Evolutionary conservation across 2,113 vertebrate species (phyloP).

Genomic region (Syngnathoides biaculeatus): DNA sequence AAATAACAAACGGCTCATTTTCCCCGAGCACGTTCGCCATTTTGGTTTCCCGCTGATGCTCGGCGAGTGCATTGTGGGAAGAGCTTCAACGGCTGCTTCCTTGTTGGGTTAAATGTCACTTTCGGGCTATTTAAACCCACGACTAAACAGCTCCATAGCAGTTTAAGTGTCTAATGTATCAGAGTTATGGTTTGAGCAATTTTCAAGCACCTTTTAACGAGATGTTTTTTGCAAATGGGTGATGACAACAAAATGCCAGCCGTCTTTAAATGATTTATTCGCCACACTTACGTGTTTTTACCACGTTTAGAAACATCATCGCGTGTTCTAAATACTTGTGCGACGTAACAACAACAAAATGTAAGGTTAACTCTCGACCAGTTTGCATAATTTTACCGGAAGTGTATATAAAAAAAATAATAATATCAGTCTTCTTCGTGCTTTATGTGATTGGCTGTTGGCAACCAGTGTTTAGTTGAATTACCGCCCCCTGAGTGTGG

Average conservation of each 20-base stretch:
- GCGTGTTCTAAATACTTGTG: background rate
- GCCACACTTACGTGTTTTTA: background rate
- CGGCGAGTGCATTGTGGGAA: conserved; percentile 85
- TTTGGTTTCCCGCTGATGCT: conserved; percentile 89
- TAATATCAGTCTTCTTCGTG: background rate
- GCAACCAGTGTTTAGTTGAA: background rate
- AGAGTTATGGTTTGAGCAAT: no score
- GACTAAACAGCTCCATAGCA: no score
- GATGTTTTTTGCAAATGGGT: background rate
- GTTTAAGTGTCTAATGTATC: no score
- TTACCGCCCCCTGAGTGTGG: background rate
- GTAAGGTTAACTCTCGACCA: background rate
- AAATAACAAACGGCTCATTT: conserved; percentile 73
- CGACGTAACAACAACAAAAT: background rate
- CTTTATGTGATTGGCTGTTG: background rate
- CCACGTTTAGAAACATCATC: background rate
- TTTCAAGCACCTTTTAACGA: background rate
- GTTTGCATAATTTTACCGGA: conserved; percentile 12
- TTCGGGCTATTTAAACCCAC: background rate
- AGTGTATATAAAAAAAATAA: no score
- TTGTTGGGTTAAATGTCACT: background rate
- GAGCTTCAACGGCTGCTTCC: conserved; percentile 12
- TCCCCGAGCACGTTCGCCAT: conserved; percentile 79
- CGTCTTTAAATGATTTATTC: background rate
- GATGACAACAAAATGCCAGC: background rate